These are phyloP conservation scores for Antennarius maculatus DNA, from an alignment of 2,797 vertebrate genomes.

Conservation along the genomic window DNA sequence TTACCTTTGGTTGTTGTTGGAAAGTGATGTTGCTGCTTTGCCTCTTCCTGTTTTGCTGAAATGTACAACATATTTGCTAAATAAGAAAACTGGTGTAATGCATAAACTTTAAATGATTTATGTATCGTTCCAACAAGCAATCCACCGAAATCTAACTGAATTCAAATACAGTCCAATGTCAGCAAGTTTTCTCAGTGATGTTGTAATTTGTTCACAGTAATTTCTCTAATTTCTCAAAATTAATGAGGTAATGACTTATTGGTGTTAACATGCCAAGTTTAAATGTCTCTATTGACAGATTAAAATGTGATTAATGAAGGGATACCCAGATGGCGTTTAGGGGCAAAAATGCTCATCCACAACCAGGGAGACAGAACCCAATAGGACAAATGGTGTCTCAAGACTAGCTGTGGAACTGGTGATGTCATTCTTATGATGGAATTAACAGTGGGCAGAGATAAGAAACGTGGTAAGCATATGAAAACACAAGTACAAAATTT, in stretches of 20 bases:
- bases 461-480: neutral
- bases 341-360: neutral
- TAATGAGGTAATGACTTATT: slow-evolving; percentile 38
- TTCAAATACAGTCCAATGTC: slow-evolving; percentile 10
- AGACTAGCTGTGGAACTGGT: neutral
- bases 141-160: slow-evolving; percentile 4
- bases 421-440: neutral
- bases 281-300: slow-evolving; percentile 30
- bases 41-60: slow-evolving; percentile 1
- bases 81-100: slow-evolving; percentile 12
- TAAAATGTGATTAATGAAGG: slow-evolving; percentile 23
- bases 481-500: slow-evolving; percentile 9
- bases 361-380: slow-evolving; percentile 4
- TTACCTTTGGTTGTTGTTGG: slow-evolving; percentile 10
- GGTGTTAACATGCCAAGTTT: slow-evolving; percentile 22
- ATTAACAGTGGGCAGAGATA: neutral
- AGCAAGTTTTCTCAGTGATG: slow-evolving; percentile 5
- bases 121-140: slow-evolving; percentile 16
- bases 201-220: slow-evolving; percentile 46
- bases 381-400: slow-evolving; percentile 2
- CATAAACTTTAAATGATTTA: slow-evolving; percentile 12
- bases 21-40: slow-evolving; percentile 6
- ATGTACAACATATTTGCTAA: slow-evolving; percentile 9
- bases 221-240: slow-evolving; percentile 37
- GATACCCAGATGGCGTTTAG: slow-evolving; percentile 18